These are phyloP conservation scores for Prinia subflava DNA, from an alignment of 2,113 vertebrate genomes.

Conservation along the genomic window DNA sequence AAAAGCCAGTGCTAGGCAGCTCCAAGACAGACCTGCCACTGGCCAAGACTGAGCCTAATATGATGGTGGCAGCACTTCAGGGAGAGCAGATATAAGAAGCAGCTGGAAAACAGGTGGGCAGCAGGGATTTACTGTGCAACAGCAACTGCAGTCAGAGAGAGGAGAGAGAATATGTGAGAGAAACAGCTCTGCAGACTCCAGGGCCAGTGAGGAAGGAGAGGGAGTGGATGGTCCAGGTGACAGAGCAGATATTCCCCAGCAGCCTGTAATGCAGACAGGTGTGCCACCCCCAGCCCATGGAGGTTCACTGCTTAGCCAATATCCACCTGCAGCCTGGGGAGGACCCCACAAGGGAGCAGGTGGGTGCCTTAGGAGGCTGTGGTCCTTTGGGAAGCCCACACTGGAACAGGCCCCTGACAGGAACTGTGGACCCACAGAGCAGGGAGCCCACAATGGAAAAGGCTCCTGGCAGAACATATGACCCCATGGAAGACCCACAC, in stretches of 20 bases:
- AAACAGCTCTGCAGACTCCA: neutral
- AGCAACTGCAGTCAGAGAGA: neutral
- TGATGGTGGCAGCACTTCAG: neutral
- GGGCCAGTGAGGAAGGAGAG: neutral
- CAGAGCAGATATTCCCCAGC: neutral
- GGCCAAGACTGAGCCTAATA: neutral
- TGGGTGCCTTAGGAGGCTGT: neutral
- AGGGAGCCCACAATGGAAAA: neutral
- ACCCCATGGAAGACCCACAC: rapidly evolving
- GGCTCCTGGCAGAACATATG: neutral
- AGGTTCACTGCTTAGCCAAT: no score
- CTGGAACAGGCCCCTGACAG: neutral
- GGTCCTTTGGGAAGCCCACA: neutral
- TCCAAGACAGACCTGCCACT: neutral
- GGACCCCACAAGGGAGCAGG: neutral
- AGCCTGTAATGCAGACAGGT: neutral
- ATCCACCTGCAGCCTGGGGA: neutral
- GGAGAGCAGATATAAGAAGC: neutral
- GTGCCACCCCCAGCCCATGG: neutral
- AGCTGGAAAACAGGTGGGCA: no score
- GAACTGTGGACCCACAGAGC: neutral
- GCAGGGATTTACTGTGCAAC: neutral
- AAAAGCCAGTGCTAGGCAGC: neutral
- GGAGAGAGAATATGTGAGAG: neutral
- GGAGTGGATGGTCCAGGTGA: neutral